A percentile compares a stretch with the other conserved stretches of the same genome.
These are phyloP conservation scores for Cylloceria caligata DNA, from an alignment of 2,888 invertebrate species.

Conservation along the genomic window DNA sequence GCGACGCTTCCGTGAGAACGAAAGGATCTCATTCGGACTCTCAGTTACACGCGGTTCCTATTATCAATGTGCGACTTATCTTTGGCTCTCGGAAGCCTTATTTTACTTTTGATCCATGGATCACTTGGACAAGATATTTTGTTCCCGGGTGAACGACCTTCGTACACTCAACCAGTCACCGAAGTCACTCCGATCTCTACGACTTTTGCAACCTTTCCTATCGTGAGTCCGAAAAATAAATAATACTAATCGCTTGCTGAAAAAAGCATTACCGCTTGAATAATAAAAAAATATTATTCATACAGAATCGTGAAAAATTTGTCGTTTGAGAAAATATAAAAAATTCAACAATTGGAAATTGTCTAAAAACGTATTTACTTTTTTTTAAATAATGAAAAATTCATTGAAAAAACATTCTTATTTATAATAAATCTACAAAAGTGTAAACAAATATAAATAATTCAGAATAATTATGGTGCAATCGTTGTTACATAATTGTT, in stretches of 20 bases:
- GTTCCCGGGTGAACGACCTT: slow-evolving; percentile 52
- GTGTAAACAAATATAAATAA: no score
- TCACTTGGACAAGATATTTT: slow-evolving; percentile 62
- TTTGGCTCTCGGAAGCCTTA: slow-evolving; percentile 16
- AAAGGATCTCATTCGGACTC: slow-evolving; percentile 37
- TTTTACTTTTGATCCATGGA: slow-evolving; percentile 38
- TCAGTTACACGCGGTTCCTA: slow-evolving; percentile 1
- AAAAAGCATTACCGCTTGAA: not conserved
- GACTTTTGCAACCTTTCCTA: not conserved
- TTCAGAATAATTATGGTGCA: no score
- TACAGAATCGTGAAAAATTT: no score
- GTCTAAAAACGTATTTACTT: no score
- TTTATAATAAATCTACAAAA: no score
- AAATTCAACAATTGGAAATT: no score
- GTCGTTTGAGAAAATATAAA: no score
- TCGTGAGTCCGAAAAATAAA: slow-evolving; percentile 37
- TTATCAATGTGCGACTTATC: slow-evolving; percentile 21
- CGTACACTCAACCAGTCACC: not conserved
- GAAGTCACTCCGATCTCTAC: no score
- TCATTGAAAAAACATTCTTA: no score
- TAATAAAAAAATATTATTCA: no score
- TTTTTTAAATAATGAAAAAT: no score
- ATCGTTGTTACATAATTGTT: no score
- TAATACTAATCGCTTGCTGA: not conserved
- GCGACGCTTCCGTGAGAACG: slow-evolving; percentile 24